These are phyloP conservation scores for Ceratitis capitata DNA, from an alignment of 1,140 invertebrate genomes.

Conservation along the genomic window DNA sequence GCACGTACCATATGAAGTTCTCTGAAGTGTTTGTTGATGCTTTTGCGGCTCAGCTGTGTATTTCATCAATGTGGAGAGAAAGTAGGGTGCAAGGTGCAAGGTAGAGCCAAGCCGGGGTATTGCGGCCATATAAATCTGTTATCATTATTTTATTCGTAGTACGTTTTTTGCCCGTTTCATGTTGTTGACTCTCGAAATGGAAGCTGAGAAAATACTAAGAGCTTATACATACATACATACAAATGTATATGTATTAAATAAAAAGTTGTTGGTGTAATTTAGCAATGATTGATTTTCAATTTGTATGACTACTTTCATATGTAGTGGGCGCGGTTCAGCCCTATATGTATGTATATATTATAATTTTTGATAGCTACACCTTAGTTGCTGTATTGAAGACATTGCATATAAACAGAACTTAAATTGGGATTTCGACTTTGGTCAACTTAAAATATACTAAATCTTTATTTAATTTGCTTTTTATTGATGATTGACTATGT, in stretches of 20 bases:
- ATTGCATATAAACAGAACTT: too few species aligned
- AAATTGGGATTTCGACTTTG: too few species aligned
- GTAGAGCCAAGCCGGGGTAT: too few species aligned
- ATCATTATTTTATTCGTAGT: conserved; percentile 7
- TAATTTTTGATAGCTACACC: too few species aligned
- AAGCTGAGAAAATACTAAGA: neutral
- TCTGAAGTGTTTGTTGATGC: conserved; percentile 27
- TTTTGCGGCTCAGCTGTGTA: conserved; percentile 17
- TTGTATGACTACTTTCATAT: neutral
- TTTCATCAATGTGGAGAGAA: too few species aligned
- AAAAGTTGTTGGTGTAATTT: neutral
- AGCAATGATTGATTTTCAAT: neutral
- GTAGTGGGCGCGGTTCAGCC: neutral
- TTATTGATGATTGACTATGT: too few species aligned
- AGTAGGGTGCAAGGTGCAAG: too few species aligned
- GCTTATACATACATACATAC: neutral
- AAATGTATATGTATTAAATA: neutral
- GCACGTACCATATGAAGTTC: conserved; percentile 25
- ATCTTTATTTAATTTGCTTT: too few species aligned
- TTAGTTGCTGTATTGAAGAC: too few species aligned
- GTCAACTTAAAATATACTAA: too few species aligned
- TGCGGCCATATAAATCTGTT: conserved; percentile 9
- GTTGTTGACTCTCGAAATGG: neutral
- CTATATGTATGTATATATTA: too few species aligned
- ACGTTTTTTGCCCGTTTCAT: neutral